These are phyloP conservation scores for Danaus plexippus DNA, from an alignment of 1,140 invertebrate species.

Conservation along the genomic window DNA sequence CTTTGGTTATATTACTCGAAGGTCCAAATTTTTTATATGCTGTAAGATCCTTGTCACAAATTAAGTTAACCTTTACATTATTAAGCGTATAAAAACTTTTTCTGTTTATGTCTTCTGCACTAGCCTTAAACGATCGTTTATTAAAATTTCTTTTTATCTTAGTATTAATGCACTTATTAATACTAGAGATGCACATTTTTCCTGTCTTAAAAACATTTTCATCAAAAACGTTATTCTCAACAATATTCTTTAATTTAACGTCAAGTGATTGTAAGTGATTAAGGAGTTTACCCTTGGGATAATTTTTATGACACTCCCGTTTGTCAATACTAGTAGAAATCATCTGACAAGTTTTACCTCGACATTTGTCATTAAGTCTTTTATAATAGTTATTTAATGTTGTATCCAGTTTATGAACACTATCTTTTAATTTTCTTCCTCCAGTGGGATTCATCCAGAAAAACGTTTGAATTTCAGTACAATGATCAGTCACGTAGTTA, in stretches of 20 bases:
- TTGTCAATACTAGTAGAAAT: constrained; percentile 40
- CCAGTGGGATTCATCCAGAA: constrained; percentile 53
- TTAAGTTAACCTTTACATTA: constrained; percentile 51
- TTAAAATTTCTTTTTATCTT: constrained; percentile 24
- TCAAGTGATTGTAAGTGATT: constrained; percentile 25
- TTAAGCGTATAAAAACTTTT: constrained; percentile 40
- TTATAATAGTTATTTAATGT: constrained; percentile 47
- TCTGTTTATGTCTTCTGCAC: constrained; percentile 13
- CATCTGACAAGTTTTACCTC: constrained; percentile 38
- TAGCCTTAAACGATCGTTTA: constrained; percentile 19
- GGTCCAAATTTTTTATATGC: neutral
- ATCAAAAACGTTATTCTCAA: constrained; percentile 18
- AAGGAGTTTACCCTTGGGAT: constrained; percentile 15
- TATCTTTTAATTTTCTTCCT: constrained; percentile 46
- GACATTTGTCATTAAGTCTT: constrained; percentile 46
- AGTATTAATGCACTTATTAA: constrained; percentile 17
- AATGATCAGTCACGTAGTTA: constrained; percentile 53
- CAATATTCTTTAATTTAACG: constrained; percentile 26
- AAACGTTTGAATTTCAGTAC: constrained; percentile 58
- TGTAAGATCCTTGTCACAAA: constrained; percentile 30
- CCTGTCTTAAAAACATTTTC: constrained; percentile 20
- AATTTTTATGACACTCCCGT: constrained; percentile 13
- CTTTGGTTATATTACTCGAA: neutral
- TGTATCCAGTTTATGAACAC: constrained; percentile 41
- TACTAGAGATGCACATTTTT: constrained; percentile 13